Base-by-base conservation (phyloP, 2,888 invertebrate genomes). In the Sycophila texana region DNA sequence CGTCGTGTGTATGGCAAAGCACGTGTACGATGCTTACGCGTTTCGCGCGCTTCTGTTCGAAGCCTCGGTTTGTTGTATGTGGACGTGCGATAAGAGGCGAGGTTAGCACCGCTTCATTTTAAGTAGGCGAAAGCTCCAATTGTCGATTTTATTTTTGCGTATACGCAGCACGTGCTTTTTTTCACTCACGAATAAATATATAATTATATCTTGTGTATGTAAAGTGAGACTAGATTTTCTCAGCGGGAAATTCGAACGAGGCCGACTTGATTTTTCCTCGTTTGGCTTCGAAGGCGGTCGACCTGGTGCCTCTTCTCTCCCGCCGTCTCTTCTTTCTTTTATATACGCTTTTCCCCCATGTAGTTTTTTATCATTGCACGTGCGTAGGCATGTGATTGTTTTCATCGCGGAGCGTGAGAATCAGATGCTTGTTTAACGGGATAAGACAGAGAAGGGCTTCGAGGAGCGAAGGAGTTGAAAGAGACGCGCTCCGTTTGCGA, bases 1-100 rank as follows among this genome's bases (percentile, higher is more conserved):
- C 13, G 47, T 47, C 47, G 49, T 20, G 20, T 16, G 39, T 4
- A 20, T 66, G 16, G 68, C 57, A 20, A 57, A 77, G 77, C 77
- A 78, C 78, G 78, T 78, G 78, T 78, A 49, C 73, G 26, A 57
- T 55, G 47, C 57, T 26, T 26, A 39, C 10, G 10, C 39, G 39
- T 80, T 80, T 80, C 75, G 79, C 79, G 75, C 75, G 79, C 79
- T 80, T 66, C 26, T 26, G 67, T 79, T 79, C 75, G 75, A 79
- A 79, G 74, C 51, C 30, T 58, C 73, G 22, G 26, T 3, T 60
- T 55, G 18, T 47, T 30, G 61, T 39, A 7, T 60, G n/a, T 10
- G n/a, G 26, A 7, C 22, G n/a, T 47, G 12, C 16, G 20, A 30
- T 3, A 30, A 39, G 61, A 61, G 61, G 61, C 4, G 13, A 18